Evolutionary conservation across 2,113 vertebrate genomes (phyloP).

Genomic region (Paramisgurnus dabryanus): DNA sequence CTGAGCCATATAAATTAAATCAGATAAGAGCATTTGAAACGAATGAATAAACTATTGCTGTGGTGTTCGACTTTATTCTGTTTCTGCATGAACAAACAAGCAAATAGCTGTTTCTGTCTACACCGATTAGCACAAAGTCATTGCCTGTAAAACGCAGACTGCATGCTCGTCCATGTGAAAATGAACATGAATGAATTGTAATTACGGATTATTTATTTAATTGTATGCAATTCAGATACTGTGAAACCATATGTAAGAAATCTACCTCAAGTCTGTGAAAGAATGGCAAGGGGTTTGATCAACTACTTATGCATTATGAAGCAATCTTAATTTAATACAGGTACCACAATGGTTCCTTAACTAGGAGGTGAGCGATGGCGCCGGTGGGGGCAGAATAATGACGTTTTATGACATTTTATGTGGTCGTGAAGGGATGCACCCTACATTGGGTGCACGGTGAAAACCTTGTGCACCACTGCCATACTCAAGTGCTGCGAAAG

Average conservation of each 20-base stretch:
- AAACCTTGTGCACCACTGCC: neutral
- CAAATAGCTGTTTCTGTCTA: neutral
- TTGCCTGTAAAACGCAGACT: neutral
- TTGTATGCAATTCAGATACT: neutral
- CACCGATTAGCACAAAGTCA: neutral
- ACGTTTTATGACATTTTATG: too few species aligned
- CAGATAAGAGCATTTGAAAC: neutral
- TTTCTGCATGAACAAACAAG: conserved; percentile 17
- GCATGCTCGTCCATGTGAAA: neutral
- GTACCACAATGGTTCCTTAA: too few species aligned
- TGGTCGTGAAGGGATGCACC: too few species aligned
- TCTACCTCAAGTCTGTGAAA: neutral
- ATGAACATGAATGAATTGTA: conserved; percentile 5
- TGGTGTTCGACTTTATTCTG: neutral
- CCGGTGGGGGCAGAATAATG: too few species aligned
- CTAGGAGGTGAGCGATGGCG: too few species aligned
- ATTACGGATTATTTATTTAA: neutral
- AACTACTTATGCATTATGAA: neutral
- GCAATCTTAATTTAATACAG: neutral
- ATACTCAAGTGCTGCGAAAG: neutral
- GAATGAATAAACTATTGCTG: conserved; percentile 3
- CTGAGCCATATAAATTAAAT: neutral
- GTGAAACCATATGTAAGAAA: neutral
- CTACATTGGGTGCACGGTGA: too few species aligned
- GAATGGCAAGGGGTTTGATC: neutral